phyloP scores from a whole-genome alignment of 2,888 invertebrate genomes.

The Xestia rhomboidea region DNA sequence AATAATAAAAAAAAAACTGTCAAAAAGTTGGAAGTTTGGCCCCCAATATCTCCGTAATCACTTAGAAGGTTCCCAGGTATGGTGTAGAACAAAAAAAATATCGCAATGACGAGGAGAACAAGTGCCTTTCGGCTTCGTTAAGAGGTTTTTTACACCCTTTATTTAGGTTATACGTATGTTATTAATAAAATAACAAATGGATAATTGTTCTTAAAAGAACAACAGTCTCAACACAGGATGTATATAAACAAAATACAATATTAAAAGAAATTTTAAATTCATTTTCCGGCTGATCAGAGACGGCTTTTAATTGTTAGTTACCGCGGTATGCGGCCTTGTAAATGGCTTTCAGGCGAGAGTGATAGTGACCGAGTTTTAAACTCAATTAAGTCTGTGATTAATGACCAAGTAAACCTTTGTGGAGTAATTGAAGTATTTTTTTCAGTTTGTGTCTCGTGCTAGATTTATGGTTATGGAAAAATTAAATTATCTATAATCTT shows the following conservation, averaged over 20 bases:
- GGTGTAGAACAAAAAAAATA: too few relatives aligned
- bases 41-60: too few relatives aligned
- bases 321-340: slow-evolving; percentile 18
- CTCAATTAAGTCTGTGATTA: slow-evolving; percentile 31
- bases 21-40: too few relatives aligned
- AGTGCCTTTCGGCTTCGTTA: too few relatives aligned
- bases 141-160: too few relatives aligned
- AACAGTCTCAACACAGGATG: not conserved
- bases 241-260: not conserved
- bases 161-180: too few relatives aligned
- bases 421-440: not conserved
- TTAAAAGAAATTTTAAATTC: not conserved
- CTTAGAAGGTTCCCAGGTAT: too few relatives aligned
- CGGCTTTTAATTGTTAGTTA: slow-evolving; percentile 10
- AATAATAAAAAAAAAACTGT: too few relatives aligned
- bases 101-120: too few relatives aligned
- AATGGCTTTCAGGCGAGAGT: slow-evolving; percentile 29
- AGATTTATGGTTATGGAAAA: not conserved
- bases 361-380: slow-evolving; percentile 39
- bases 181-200: not conserved
- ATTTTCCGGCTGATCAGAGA: slow-evolving; percentile 20
- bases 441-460: not conserved
- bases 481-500: too few relatives aligned
- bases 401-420: slow-evolving; percentile 13
- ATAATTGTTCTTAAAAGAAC: too few relatives aligned